Evolutionary conservation across 2,888 invertebrate genomes (phyloP), one percentile per base, ranked within the genome.

Genomic region (Tetragonula carbonaria): DNA sequence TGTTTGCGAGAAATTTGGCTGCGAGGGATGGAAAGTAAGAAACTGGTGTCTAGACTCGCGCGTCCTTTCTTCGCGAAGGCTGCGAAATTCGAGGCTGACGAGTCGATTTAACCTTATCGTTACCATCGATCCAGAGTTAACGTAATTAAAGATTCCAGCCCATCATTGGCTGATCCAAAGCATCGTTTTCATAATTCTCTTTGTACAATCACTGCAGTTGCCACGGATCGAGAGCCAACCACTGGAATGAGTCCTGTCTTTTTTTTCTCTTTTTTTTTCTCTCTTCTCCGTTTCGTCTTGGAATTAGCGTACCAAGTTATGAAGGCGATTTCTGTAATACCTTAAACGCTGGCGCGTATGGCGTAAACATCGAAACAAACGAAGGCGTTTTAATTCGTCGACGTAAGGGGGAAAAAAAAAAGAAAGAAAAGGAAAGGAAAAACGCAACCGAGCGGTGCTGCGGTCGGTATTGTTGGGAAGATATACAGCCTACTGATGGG

Each of bases 281-380:
- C 14, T 4, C 5, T 38, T n/a, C 14, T 73, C 59, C 50, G 23
- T 78, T 74, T 62, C 70, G 45, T 8, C 28, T 16, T 5, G 28
- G 16, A 72, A 72, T 71, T 73, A 74, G 57, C 28, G 38, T 8
- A 45, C 8, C 45, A 45, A 45, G 45, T 45, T 45, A n/a, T 68
- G 59, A 8, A 62, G 67, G 75, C 82, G 81, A 86, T 90, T 90
- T 88, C 89, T 87, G 0, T 45, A 45, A 8, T 45, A 88, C 85
- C 66, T 76, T 55, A 84, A 86, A 83, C 68, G 76, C 62, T 81
- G 65, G 67, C 72, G 72, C 75, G 74, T 84, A 72, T 81, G 67
- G 67, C 72, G 72, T 77, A 76, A 85, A 72, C 76, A 82, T 78
- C 74, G 66, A 21, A 67, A 73, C 75, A 53, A 18, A n/a, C 68